Evolutionary conservation across 2,797 vertebrate species (phyloP), one percentile per base, ranked within the genome.

Genomic region (Vespertilio murinus): DNA sequence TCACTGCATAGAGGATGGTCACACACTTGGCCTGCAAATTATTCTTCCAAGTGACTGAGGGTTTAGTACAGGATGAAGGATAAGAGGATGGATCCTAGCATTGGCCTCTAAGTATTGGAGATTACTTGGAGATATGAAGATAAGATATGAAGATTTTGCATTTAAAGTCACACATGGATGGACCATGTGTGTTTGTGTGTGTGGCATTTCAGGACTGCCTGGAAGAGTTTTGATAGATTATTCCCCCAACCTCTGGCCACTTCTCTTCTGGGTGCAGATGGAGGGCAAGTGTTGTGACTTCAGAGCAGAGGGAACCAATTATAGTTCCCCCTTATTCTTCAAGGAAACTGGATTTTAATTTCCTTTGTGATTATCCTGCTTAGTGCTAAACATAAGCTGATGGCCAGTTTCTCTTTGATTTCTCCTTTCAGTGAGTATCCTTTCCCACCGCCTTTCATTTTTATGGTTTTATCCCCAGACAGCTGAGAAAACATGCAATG

Each of bases 301-400:
- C 18, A 54, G 84, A 93, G 75, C 97, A 97, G 96, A 97, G 91
- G 97, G 95, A 97, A 96, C 84, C 95, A 89, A 91, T 97, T 95
- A 94, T 7, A 86, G 40, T 2, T 2, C 22, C 28, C 8, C 17
- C 95, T 73, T 3, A 0, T 92, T 42, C 94, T 95, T 96, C 94
- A 96, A 93, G 95, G 92, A 96, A 96, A 96, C 85, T 93, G 45
- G 3, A 70, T 94, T 95, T 77, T 96, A 92, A 94, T 97, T 97
- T 97, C 97, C 97, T 97, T 95, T 95, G 94, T 17, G 9, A 92
- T 96, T 88, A 71, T n/a, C 74, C 75, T 25, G 2, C 96, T 96
- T 91, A 88, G 92, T 93, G 90, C 80, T 75, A 45, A 89, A 73
- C 90, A 42, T 1, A 74, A 89, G 56, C 90, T 59, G 49, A 59